Evolutionary conservation across 2,113 vertebrate genomes (phyloP).

Genomic region (Vimba vimba): DNA sequence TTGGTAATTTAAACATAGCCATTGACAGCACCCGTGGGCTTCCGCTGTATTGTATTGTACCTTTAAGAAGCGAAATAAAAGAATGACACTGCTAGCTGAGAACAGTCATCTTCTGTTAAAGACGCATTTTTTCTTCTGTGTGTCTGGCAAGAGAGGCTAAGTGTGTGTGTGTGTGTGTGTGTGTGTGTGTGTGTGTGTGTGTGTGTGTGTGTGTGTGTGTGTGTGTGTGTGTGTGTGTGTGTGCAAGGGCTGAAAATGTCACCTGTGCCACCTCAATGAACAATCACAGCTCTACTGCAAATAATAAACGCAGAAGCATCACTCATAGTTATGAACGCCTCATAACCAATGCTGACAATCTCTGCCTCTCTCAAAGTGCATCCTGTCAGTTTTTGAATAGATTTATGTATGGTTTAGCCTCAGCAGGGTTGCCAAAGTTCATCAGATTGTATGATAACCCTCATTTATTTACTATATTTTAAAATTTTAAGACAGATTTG

Average conservation of each 20-base stretch:
- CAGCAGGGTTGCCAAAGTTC: background rate
- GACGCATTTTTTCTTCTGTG: background rate
- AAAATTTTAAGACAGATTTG: background rate
- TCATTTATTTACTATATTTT: background rate
- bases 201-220: background rate
- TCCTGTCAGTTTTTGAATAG: slow-evolving; percentile 22
- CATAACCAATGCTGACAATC: slow-evolving; percentile 14
- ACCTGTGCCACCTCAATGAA: slow-evolving; percentile 36
- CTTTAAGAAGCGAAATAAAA: slow-evolving; percentile 12
- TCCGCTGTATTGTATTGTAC: background rate
- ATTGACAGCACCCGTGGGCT: slow-evolving; percentile 10
- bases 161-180: background rate
- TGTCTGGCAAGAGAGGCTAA: background rate
- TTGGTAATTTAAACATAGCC: background rate
- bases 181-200: slow-evolving; percentile 9
- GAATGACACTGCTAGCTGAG: background rate
- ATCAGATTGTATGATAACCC: background rate
- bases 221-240: slow-evolving; percentile 13
- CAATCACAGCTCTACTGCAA: slow-evolving; percentile 31
- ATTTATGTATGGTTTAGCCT: slow-evolving; percentile 3
- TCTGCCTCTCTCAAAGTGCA: background rate
- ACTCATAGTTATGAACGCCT: slow-evolving; percentile 22
- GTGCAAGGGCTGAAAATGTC: background rate
- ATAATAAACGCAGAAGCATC: slow-evolving; percentile 14
- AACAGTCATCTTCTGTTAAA: slow-evolving; percentile 26